Conservation (phyloP, 2,113 vertebrate genomes). For the Gymnogyps californianus region DNA sequence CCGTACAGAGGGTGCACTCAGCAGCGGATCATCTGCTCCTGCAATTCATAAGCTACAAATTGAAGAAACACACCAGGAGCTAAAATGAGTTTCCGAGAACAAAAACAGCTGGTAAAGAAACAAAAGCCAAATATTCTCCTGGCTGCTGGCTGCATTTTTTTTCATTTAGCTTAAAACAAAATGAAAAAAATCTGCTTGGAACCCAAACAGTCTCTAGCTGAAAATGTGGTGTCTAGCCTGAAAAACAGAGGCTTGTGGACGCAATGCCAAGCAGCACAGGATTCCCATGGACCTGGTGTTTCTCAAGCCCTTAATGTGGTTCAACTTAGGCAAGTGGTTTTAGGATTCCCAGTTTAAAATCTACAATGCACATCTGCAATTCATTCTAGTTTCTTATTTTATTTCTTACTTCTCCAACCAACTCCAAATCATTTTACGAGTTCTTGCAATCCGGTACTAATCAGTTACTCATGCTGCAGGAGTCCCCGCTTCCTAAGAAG, state of each 20-base stretch:
- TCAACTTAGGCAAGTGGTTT: conserved; percentile 30
- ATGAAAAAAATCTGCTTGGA: conserved; percentile 40
- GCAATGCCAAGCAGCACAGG: conserved; percentile 6
- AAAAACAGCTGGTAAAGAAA: conserved; percentile 63
- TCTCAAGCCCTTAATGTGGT: conserved; percentile 33
- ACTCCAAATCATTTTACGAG: not conserved
- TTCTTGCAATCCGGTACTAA: not conserved
- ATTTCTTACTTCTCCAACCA: conserved; percentile 13
- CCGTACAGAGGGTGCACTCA: not conserved
- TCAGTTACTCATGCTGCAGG: conserved; percentile 33
- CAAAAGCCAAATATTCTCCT: conserved; percentile 55
- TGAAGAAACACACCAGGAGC: conserved; percentile 29
- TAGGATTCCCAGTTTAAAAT: conserved; percentile 28
- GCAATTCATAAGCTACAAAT: conserved; percentile 15
- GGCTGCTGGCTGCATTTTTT: not conserved
- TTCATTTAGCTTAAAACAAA: conserved; percentile 29
- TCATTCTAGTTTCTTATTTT: not conserved
- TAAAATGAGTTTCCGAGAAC: conserved; percentile 38
- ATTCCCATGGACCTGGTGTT: conserved; percentile 56
- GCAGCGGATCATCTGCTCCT: not conserved
- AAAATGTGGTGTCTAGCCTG: conserved; percentile 44
- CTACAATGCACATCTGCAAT: conserved; percentile 9
- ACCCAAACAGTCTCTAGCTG: conserved; percentile 31
- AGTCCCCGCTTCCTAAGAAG: not conserved
- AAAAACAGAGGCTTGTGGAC: conserved; percentile 46